Base-by-base conservation (phyloP, 1,140 invertebrate species). In the Scaptomyza hsui region DNA sequence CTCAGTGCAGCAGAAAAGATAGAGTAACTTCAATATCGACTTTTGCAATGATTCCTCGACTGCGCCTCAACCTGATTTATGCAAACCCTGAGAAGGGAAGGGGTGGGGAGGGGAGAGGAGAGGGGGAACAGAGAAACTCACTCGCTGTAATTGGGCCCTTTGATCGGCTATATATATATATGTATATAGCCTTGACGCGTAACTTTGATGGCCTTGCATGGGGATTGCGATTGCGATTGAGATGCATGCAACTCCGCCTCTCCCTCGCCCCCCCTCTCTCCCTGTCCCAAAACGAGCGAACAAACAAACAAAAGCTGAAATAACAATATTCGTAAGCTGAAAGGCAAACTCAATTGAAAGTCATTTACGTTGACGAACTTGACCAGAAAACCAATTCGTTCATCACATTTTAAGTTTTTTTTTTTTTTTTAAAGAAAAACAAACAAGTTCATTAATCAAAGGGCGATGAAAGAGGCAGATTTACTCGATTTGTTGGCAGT, bases 371-470 rank as follows among this genome's bases (percentile, higher is more conserved):
- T 26, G n/a, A 12, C 16, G 7, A 32, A 52, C 6, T 24, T 37
- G 52, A 26, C 29, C 49, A 13, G n/a, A 4, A 29, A 29, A 29
- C 6, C 26, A 29, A 9, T 29, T 29, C 26, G 26, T 7, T 2
- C 26, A 1, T 29, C 26, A 7, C 26, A 29, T 29, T 29, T 9
- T 9, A 29, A 9, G 26, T 29, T 9, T 29, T 29, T 29, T 0
- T 29, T 29, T 29, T 1, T 29, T 29, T 9, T 29, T 29, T 29
- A 29, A n/a, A n/a, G n/a, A 24, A 24, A 39, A 49, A 51, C 47
- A 51, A 62, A 62, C 47, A 52, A 51, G 47, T 41, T 62, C 47
- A 62, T 62, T 62, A 62, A 42, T 62, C 59, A 62, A 62, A 21
- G 29, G 57, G 57, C 26, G 41, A 48, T 37, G 32, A 49, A 49